Base-by-base conservation (phyloP, 2,888 invertebrate genomes). In the Acleris cristana region DNA sequence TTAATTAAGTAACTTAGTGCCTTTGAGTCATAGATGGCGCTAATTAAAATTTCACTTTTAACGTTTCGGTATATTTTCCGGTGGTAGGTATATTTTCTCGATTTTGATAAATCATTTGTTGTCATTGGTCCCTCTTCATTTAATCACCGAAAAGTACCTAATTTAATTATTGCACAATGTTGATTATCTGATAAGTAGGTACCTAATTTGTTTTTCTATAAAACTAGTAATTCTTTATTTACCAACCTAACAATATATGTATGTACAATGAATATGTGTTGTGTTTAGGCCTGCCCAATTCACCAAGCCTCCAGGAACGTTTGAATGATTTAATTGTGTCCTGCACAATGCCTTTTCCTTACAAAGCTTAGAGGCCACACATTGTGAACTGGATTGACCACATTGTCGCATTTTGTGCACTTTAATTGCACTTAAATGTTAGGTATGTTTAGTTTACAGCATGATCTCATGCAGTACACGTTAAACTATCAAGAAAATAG, bases 331-430 rank as follows among this genome's bases (percentile, higher is more conserved):
- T 72, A 73, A 72, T 81, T 82, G 74, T 65, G 52, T 61, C 26
- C 21, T 65, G 56, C 60, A 68, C 54, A 70, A 56, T 65, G 54
- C 65, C 34, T 69, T 21, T 16, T 64, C 59, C 52, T 62, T 66
- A 53, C 52, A 65, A 82, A 81, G 64, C 65, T 69, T 73, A 75
- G 76, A 79, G 77, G 79, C 73, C 79, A 78, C 64, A 74, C 72
- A 79, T 83, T 82, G 80, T 82, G 73, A 73, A 71, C 72, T 74
- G 77, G 78, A 79, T 79, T 76, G 72, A 70, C 64, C 70, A 66
- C 72, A 78, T 81, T 80, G 79, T 79, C 75, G 73, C 70, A 73
- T 76, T 81, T 75, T 77, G 79, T 83, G 81, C 80, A 84, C 71
- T 80, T 78, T 83, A 86, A 83, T 77, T 80, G 74, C 75, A 74